These are phyloP conservation scores for Sebastolobus altivelis DNA, from an alignment of 2,797 vertebrate genomes.

Conservation along the genomic window DNA sequence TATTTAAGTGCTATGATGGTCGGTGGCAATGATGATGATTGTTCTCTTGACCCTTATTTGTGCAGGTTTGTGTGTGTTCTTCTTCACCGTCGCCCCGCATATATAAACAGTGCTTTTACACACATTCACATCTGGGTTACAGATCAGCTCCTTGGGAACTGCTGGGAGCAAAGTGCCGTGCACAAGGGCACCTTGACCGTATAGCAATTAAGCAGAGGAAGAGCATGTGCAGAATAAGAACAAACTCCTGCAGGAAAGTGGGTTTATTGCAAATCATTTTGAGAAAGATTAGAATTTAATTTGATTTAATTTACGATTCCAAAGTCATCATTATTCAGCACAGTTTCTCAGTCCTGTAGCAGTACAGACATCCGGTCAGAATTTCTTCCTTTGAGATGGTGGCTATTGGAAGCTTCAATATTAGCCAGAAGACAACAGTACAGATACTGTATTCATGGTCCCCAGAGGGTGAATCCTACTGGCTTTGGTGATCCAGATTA, in stretches of 20 bases:
- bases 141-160: constrained; percentile 37
- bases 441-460: neutral
- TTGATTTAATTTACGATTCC: constrained; percentile 42
- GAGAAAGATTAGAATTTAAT: constrained; percentile 38
- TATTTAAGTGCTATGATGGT: constrained; percentile 46
- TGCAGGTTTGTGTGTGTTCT: constrained; percentile 30
- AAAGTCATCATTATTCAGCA: constrained; percentile 29
- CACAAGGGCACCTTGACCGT: constrained; percentile 66
- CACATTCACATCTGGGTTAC: constrained; percentile 30
- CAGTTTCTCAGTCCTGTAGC: constrained; percentile 7
- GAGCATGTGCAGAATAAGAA: constrained; percentile 25
- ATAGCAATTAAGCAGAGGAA: constrained; percentile 4
- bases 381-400: neutral
- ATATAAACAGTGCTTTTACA: constrained; percentile 19
- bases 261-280: constrained; percentile 45
- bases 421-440: neutral
- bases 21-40: constrained; percentile 53
- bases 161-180: constrained; percentile 43
- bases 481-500: neutral
- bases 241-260: constrained; percentile 5
- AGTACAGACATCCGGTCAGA: neutral
- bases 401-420: neutral
- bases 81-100: constrained; percentile 6
- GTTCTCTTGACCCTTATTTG: constrained; percentile 67
- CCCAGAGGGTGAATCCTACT: neutral